Evolutionary conservation across 2,888 invertebrate species (phyloP), one percentile per base, ranked within the genome.

Genomic region (Drosophila meridionalis): DNA sequence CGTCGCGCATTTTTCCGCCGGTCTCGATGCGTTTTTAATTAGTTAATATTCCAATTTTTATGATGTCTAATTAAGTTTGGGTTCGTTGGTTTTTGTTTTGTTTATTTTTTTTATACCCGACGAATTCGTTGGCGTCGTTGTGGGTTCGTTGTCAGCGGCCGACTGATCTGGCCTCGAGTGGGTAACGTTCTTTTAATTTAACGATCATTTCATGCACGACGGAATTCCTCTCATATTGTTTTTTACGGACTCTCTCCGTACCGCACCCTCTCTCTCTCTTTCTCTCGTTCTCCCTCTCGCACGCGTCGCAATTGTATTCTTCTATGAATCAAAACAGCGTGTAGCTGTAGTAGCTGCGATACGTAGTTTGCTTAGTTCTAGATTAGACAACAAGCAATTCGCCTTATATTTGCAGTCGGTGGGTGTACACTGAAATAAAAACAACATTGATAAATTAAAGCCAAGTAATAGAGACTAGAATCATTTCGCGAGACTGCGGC

Each of bases 151-250:
- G 87, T 87, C 87, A 89, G 74, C 68, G 55, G 14, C 82, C 86
- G 87, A 87, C 90, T 87, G 87, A 86, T 53, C 64, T 56, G 80
- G 56, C 66, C 67, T 83, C 74, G 71, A 66, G 61, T 80, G 80
- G 70, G 82, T 79, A 85, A 88, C 82, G 87, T 76, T 88, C 87
- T 88, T 86, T 89, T 83, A 88, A 87, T 74, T 83, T 83, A 89
- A 89, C 88, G 73, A 61, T 78, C 80, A 84, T 84, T 89, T 82
- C 71, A 74, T 70, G 73, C 80, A 61, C 68, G 66, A 73, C 73
- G 69, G 40, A 60, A 28, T 80, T 70, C 48, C 38, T 45, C 45
- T 65, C 50, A n/a, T 36, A 68, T 73, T 84, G 65, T 69, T 58
- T 63, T 53, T 28, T 36, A 26, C 14, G 6, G n/a, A 9, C 28